A percentile compares a stretch with the other conserved stretches of the same genome.
Conservation (phyloP, 2,797 vertebrate species). For the Balearica regulorum region DNA sequence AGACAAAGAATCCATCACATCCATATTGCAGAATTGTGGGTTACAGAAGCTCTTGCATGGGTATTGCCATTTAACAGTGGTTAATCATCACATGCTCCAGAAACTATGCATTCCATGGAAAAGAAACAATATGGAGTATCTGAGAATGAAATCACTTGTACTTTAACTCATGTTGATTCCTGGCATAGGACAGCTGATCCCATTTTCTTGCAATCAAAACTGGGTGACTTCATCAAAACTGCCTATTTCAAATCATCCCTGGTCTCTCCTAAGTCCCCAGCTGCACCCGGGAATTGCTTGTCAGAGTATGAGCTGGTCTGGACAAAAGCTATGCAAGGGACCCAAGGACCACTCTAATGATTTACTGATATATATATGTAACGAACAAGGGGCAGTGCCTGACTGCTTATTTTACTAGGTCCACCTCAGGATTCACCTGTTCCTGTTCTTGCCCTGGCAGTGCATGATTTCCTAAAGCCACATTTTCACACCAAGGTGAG, state of each 20-base stretch:
- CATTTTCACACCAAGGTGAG: neutral
- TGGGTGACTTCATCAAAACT: neutral
- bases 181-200: neutral
- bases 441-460: neutral
- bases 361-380: neutral
- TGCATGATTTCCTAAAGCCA: neutral
- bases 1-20: constrained; percentile 33
- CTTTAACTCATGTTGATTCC: neutral
- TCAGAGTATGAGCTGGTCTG: neutral
- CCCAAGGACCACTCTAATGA: neutral
- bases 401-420: neutral
- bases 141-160: neutral
- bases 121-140: neutral
- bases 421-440: neutral
- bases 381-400: neutral
- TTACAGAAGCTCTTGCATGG: constrained; percentile 31
- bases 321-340: neutral
- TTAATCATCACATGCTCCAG: constrained; percentile 36
- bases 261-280: neutral
- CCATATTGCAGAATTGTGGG: neutral
- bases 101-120: neutral
- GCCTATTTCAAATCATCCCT: neutral
- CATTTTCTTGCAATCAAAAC: neutral
- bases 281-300: neutral
- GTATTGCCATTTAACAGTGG: neutral